phyloP scores from a whole-genome alignment of 23 tunicate species.

The Styela plicata region DNA sequence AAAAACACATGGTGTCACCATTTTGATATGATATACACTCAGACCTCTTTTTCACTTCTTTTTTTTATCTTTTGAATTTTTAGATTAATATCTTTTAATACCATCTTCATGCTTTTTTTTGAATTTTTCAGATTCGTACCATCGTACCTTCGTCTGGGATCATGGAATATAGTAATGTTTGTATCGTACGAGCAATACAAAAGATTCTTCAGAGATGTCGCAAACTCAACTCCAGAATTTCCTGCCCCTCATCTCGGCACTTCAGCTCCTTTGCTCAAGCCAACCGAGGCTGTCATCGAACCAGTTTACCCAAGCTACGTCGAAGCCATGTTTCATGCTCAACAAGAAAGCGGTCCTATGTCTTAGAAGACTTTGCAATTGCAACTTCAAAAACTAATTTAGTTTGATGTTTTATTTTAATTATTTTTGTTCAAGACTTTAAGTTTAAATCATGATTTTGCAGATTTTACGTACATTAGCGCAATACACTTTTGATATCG shows the following conservation, averaged over 20 bases:
- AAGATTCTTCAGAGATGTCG: conserved; percentile 1
- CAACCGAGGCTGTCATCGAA: neutral
- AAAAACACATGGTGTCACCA: too few species aligned
- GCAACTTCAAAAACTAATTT: too few species aligned
- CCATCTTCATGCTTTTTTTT: neutral
- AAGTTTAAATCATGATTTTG: too few species aligned
- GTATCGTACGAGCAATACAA: conserved; percentile 90
- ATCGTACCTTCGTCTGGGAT: conserved; percentile 74
- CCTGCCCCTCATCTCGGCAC: neutral
- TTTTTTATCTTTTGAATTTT: too few species aligned
- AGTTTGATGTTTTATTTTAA: too few species aligned
- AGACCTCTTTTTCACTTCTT: too few species aligned
- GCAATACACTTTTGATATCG: too few species aligned
- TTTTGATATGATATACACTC: too few species aligned
- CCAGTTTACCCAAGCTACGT: neutral
- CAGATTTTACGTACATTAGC: too few species aligned
- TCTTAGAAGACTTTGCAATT: neutral
- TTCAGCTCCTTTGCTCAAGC: neutral
- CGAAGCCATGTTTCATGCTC: neutral
- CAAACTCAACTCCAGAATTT: neutral
- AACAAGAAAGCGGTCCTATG: neutral
- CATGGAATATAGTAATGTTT: conserved; percentile 94
- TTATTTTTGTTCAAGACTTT: too few species aligned
- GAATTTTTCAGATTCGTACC: conserved; percentile 63
- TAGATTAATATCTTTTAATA: too few species aligned